phyloP scores from a whole-genome alignment of 2,888 invertebrate genomes.

The Callyntrura guangdongensis region DNA sequence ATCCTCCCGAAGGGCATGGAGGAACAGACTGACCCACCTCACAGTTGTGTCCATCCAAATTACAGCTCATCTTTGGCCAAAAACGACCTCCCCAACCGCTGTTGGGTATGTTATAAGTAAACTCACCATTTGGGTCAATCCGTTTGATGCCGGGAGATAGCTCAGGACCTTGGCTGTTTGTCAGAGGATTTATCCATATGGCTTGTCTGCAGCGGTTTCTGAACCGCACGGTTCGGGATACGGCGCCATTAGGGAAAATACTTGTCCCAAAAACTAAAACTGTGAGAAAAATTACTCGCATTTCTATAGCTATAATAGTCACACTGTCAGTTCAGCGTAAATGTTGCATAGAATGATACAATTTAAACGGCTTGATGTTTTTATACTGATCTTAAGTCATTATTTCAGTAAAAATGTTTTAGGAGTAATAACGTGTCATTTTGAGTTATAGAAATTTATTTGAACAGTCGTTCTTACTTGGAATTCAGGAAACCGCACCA shows the following conservation, averaged over 20 bases:
- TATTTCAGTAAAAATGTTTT: too few relatives aligned
- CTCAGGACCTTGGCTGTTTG: constrained; percentile 75
- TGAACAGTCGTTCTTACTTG: too few relatives aligned
- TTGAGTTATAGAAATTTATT: too few relatives aligned
- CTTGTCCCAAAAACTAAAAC: constrained; percentile 26
- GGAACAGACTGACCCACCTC: constrained; percentile 79
- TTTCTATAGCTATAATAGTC: constrained; percentile 12
- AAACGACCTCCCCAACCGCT: constrained; percentile 81
- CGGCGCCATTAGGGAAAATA: background rate
- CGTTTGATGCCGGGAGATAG: constrained; percentile 72
- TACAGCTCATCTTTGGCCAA: constrained; percentile 80
- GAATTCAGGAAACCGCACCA: too few relatives aligned
- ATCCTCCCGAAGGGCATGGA: constrained; percentile 76
- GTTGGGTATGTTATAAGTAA: constrained; percentile 78
- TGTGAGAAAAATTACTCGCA: constrained; percentile 59
- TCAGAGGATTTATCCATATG: constrained; percentile 76
- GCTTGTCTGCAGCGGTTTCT: constrained; percentile 69
- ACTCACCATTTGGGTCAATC: constrained; percentile 49
- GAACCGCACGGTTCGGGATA: constrained; percentile 64
- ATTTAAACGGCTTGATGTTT: too few relatives aligned
- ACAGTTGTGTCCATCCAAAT: constrained; percentile 76
- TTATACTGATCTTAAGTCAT: too few relatives aligned
- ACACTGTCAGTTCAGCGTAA: too few relatives aligned
- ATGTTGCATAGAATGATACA: too few relatives aligned
- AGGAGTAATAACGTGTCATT: too few relatives aligned